Conservation (phyloP, 1,140 invertebrate species). For the Nebria ingens region DNA sequence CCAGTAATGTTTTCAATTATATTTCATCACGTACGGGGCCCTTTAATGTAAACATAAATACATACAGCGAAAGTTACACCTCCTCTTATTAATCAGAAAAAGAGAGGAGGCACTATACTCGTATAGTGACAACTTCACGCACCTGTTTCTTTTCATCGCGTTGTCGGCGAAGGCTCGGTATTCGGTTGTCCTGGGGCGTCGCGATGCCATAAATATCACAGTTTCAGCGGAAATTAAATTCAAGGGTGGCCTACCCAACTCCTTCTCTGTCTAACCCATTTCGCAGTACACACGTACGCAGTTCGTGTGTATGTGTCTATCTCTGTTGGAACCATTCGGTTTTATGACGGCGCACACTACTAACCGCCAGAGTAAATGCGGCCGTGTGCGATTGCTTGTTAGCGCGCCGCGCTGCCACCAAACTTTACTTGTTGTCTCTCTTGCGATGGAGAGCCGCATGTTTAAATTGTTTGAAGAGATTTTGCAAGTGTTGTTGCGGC, state of each 20-base stretch:
- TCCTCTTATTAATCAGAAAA: no score
- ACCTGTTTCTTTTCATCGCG: slow-evolving; percentile 4
- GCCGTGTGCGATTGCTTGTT: neutral
- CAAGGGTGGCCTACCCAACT: slow-evolving; percentile 4
- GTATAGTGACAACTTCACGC: slow-evolving; percentile 5
- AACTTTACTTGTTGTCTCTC: neutral
- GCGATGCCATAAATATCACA: slow-evolving; percentile 2
- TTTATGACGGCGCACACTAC: neutral
- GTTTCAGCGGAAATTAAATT: slow-evolving; percentile 9
- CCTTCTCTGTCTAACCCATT: no score
- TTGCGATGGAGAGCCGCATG: no score
- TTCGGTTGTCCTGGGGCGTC: neutral
- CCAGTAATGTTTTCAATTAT: no score
- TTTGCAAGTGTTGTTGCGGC: neutral
- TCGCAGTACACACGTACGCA: no score
- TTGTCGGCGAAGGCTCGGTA: no score
- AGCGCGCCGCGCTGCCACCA: neutral
- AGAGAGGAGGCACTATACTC: no score
- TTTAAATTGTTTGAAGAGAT: slow-evolving; percentile 6
- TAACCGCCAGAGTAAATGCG: neutral
- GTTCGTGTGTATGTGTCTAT: no score
- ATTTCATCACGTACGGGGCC: no score
- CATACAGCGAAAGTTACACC: no score
- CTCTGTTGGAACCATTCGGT: no score
- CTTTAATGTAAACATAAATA: no score